Base-by-base conservation (phyloP, 2,113 vertebrate species). In the Junco hyemalis region DNA sequence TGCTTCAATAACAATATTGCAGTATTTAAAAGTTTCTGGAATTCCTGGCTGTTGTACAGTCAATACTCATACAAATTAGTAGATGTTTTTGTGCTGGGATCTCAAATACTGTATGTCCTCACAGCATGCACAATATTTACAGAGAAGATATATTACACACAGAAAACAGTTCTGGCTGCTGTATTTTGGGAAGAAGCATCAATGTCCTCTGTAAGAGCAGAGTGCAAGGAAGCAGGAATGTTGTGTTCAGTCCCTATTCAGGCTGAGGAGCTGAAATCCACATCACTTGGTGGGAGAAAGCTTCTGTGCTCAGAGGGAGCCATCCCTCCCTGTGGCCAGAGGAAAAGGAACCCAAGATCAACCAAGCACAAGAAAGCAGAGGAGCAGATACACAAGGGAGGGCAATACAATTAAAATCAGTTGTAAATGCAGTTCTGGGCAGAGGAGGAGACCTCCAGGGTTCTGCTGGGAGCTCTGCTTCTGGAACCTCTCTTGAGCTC, bases 371-470 rank as follows among this genome's bases (percentile, higher is more conserved):
- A 25, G 0, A 6, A 33, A 74, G 5, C n/a, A 61, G 21, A 50
- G 17, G 15, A 66, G 23, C 33, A 74, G 36, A 47, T 18, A 22
- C 61, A 42, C 2, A 3, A 40, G 6, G 13, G 25, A 56, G 11
- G 25, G 5, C 29, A 64, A 14, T 22, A 38, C 0, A 0, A 57
- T 28, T 31, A 13, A 17, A 61, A 82, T 3, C 4, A 35, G 35
- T 50, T 71, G 2, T 57, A 53, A 63, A 29, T 14, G n/a, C 28
- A 59, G 0, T 7, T 36, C 16, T 35, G 14, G 42, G n/a, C 3
- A 3, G 47, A 24, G 42, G 45, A 35, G 31, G 28, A 79, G 51
- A 44, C n/a, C 18, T 21, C 26, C 18, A 48, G 26, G n/a, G 51
- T 5, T 53, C 40, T 86, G 24, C 26, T 57, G 4, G 7, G 15